Evolutionary conservation across 92 coral and sea anemone genomes (phyloP).

Genomic region (Anthopleura xanthogrammica): DNA sequence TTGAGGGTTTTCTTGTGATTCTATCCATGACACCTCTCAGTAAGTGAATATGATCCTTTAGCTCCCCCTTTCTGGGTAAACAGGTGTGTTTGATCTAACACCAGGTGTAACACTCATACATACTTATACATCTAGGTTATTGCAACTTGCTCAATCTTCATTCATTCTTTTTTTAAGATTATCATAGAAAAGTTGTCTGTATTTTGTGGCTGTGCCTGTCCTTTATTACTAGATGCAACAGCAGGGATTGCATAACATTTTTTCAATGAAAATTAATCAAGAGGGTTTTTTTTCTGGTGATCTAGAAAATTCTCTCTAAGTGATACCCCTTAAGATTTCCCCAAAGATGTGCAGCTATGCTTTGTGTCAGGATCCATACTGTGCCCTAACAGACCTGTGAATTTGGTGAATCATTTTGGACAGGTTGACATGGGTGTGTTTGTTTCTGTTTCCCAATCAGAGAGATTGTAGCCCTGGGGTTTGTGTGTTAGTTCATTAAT

Average conservation of each 20-base stretch:
- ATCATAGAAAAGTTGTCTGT: not conserved
- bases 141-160: not conserved
- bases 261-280: not conserved
- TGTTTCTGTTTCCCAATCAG: constrained; percentile 31
- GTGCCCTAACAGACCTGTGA: constrained; percentile 3
- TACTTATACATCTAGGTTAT: not conserved
- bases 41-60: not conserved
- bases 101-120: not conserved
- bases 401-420: constrained; percentile 25
- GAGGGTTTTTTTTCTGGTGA: not conserved
- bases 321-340: not conserved
- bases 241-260: not conserved
- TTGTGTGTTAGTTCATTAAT: constrained; percentile 38
- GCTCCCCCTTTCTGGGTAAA: not conserved
- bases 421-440: constrained; percentile 40
- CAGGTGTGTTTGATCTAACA: not conserved
- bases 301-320: not conserved
- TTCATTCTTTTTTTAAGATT: not conserved
- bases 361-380: constrained; percentile 3
- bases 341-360: constrained; percentile 6
- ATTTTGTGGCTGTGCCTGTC: not conserved
- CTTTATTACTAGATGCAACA: not conserved
- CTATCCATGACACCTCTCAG: not conserved
- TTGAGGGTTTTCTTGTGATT: not conserved
- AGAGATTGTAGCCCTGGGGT: constrained; percentile 23